These are phyloP conservation scores for Zingel zingel DNA, from an alignment of 2,113 vertebrate genomes.

Conservation along the genomic window DNA sequence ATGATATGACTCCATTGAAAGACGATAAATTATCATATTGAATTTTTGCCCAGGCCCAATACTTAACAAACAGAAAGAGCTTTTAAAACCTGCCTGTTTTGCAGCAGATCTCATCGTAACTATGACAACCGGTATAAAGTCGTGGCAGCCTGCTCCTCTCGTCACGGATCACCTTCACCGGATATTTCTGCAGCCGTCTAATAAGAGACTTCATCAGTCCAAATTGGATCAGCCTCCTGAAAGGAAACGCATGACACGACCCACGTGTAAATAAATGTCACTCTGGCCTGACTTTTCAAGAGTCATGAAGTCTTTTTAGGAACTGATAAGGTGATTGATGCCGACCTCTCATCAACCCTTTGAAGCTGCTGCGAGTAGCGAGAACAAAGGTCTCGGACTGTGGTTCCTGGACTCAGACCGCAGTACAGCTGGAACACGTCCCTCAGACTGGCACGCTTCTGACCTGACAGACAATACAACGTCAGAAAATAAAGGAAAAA, in stretches of 20 bases:
- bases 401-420: slow-evolving; percentile 85
- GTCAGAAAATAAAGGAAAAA: background rate
- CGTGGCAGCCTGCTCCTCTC: slow-evolving; percentile 91
- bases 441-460: slow-evolving; percentile 92
- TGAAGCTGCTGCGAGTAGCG: slow-evolving; percentile 96
- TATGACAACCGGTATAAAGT: slow-evolving; percentile 95
- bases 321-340: slow-evolving; percentile 14
- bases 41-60: too few relatives aligned
- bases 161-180: slow-evolving; percentile 90
- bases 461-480: slow-evolving; percentile 81
- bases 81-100: slow-evolving; percentile 89
- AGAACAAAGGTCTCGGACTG: slow-evolving; percentile 85
- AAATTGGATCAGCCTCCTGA: slow-evolving; percentile 95
- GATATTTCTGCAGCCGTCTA: slow-evolving; percentile 96
- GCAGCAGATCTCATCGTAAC: slow-evolving; percentile 99
- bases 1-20: too few relatives aligned
- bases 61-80: slow-evolving; percentile 2
- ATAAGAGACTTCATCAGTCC: slow-evolving; percentile 97
- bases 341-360: slow-evolving; percentile 93
- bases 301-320: slow-evolving; percentile 18
- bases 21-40: too few relatives aligned
- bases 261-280: background rate
- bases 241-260: slow-evolving; percentile 4
- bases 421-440: slow-evolving; percentile 88
- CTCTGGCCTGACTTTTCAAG: background rate